Percentiles rank a stretch among this genome's conserved stretches.
Conservation (phyloP, 2,888 invertebrate species). For the Ichneumoninae sp. region DNA sequence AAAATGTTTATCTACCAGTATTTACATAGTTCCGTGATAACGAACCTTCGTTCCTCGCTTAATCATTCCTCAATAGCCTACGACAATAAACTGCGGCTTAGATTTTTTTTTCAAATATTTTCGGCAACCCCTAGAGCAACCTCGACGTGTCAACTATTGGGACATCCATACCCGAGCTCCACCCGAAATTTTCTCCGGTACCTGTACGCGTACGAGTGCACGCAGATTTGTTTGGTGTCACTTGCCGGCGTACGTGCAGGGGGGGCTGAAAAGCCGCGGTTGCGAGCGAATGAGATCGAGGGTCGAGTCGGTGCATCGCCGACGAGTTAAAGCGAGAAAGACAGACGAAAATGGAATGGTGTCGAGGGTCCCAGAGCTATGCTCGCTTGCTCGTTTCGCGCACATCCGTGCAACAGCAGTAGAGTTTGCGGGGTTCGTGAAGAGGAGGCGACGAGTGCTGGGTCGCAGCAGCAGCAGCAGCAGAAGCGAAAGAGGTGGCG, state of each 20-base stretch:
- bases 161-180: background rate
- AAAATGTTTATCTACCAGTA: too few relatives aligned
- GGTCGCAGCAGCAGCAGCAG: conserved; percentile 36
- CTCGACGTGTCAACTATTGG: conserved; percentile 15
- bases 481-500: conserved; percentile 38
- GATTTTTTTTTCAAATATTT: background rate
- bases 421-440: conserved; percentile 54
- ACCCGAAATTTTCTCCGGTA: conserved; percentile 46
- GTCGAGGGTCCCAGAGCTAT: conserved; percentile 55
- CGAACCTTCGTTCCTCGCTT: too few relatives aligned
- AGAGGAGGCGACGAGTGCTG: conserved; percentile 60
- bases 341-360: conserved; percentile 48
- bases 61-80: too few relatives aligned
- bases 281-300: conserved; percentile 60
- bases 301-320: conserved; percentile 32
- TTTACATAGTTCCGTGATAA: too few relatives aligned
- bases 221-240: conserved; percentile 83
- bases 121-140: background rate
- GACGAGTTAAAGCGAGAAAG: conserved; percentile 49
- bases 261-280: conserved; percentile 48
- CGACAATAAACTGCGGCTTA: too few relatives aligned
- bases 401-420: conserved; percentile 35
- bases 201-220: conserved; percentile 64
- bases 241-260: conserved; percentile 76
- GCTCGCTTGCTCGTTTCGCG: conserved; percentile 60